Evolutionary conservation across 2,888 invertebrate species (phyloP).

Genomic region (Aleiodes testaceus): DNA sequence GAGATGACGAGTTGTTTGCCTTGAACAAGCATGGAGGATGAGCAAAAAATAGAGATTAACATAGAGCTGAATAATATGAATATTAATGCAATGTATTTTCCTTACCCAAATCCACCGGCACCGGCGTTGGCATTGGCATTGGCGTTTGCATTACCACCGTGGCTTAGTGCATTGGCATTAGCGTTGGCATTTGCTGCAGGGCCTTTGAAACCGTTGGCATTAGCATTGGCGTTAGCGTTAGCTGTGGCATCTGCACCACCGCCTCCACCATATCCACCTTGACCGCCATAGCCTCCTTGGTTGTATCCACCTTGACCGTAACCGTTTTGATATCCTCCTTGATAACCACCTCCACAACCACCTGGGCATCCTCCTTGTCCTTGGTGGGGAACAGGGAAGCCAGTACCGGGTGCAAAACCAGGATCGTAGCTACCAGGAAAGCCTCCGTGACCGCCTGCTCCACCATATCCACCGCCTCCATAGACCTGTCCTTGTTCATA

Average conservation of each 20-base stretch:
- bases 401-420: too few relatives aligned
- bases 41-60: not conserved
- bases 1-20: not conserved
- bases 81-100: constrained; percentile 47
- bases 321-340: constrained; percentile 3
- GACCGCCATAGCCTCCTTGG: constrained; percentile 23
- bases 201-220: not conserved
- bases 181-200: constrained; percentile 30
- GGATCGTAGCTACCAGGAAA: too few relatives aligned
- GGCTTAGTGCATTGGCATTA: not conserved
- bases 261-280: constrained; percentile 15
- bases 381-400: too few relatives aligned
- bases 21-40: not conserved
- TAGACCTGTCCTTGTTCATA: not conserved
- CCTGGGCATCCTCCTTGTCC: too few relatives aligned
- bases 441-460: too few relatives aligned
- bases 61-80: not conserved
- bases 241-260: constrained; percentile 36
- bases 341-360: too few relatives aligned
- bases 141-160: constrained; percentile 12
- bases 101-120: constrained; percentile 24
- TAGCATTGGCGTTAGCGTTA: constrained; percentile 37
- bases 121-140: constrained; percentile 30
- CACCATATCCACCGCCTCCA: too few relatives aligned
- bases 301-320: constrained; percentile 32